Conservation (phyloP, 2,113 vertebrate species). For the human region DNA sequence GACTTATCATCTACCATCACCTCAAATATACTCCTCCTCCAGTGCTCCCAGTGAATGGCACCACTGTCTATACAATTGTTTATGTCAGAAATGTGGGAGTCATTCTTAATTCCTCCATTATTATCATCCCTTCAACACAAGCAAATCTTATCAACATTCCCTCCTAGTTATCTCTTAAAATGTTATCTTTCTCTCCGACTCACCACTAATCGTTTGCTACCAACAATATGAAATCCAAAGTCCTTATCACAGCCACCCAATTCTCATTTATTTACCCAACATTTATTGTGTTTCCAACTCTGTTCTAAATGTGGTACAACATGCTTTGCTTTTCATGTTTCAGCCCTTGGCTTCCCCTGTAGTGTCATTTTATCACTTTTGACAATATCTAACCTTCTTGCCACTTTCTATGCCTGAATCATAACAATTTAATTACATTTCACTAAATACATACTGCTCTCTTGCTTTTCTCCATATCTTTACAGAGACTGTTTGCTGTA, state of each 20-base stretch:
- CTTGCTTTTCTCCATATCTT: not conserved
- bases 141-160: not conserved
- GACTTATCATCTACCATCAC: not conserved
- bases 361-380: not conserved
- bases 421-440: not conserved
- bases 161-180: not conserved
- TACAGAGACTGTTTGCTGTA: not conserved
- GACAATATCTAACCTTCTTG: not conserved
- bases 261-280: not conserved
- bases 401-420: not conserved
- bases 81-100: not conserved
- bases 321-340: not conserved
- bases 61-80: not conserved
- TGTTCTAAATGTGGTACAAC: not conserved
- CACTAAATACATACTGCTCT: not conserved
- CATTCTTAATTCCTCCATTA: not conserved
- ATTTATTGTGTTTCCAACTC: not conserved
- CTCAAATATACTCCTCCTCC: not conserved
- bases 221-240: not conserved
- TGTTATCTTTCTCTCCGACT: not conserved
- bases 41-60: not conserved
- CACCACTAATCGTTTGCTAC: not conserved
- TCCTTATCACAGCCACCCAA: not conserved
- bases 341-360: not conserved
- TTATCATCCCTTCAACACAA: not conserved